Percentiles rank a stretch among this genome's conserved stretches.
Conservation (phyloP, 2,113 vertebrate genomes). For the Aegithalos caudatus region DNA sequence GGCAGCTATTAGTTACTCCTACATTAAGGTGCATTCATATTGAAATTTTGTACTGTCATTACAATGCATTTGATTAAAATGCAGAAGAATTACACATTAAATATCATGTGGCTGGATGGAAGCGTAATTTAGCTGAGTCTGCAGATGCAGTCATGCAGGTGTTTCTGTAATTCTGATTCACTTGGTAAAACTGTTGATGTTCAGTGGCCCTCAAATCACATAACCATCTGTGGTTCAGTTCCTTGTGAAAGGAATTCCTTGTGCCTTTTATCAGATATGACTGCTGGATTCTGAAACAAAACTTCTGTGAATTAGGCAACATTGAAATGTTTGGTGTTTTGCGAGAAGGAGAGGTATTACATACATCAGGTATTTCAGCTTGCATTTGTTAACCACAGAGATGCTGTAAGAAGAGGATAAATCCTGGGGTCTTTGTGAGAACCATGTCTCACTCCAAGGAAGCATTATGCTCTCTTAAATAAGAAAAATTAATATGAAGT, state of each 20-base stretch:
- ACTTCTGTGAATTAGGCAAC: neutral
- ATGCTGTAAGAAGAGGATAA: neutral
- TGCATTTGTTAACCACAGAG: neutral
- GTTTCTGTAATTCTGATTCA: conserved; percentile 45
- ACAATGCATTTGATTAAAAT: conserved; percentile 57
- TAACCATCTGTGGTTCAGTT: conserved; percentile 38
- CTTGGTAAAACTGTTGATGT: conserved; percentile 10
- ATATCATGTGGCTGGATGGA: conserved; percentile 31
- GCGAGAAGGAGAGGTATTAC: neutral
- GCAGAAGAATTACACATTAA: conserved; percentile 43
- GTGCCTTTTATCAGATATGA: conserved; percentile 7
- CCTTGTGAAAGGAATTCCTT: conserved; percentile 36
- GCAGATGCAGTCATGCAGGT: conserved; percentile 65
- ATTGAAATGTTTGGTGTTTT: neutral
- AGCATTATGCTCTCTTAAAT: neutral
- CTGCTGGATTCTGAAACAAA: neutral
- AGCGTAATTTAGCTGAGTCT: conserved; percentile 50
- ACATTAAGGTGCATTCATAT: conserved; percentile 61
- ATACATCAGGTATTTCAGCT: neutral
- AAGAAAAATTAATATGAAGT: neutral
- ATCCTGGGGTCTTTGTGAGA: neutral
- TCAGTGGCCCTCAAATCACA: conserved; percentile 55
- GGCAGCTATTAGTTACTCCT: conserved; percentile 40
- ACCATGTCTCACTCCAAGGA: neutral
- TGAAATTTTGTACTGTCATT: conserved; percentile 33